Evolutionary conservation across 2,888 invertebrate species (phyloP), one percentile per base, ranked within the genome.

Genomic region (Himalopsyche tibetana): DNA sequence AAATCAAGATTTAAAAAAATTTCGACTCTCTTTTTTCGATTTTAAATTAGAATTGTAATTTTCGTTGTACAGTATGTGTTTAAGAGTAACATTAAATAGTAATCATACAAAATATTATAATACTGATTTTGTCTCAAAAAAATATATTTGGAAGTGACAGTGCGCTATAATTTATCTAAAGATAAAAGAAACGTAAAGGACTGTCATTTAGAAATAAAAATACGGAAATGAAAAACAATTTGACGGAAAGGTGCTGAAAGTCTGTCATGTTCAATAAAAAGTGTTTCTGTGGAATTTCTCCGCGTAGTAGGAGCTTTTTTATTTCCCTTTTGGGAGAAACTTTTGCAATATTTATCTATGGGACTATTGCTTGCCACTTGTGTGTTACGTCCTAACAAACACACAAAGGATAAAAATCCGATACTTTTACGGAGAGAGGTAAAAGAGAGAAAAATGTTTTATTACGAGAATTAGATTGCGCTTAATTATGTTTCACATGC

Each of bases 291-390:
- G 36, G 74, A 74, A 74, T 74, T 74, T 74, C 74, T 38, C 74
- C 38, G 74, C 74, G 74, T 36, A 15, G 74, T 5, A 74, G 74
- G 36, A 36, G 28, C 74, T 74, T 74, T 74, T 74, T 74, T 74
- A 74, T 74, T 74, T 74, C 74, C 38, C 74, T 74, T 74, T 12
- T 36, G 74, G 74, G 74, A 74, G 15, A 74, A 74, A 74, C 74
- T 74, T 74, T 74, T 74, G 74, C 74, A 74, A 74, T 74, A 74
- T 74, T 74, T 74, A 74, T 74, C 74, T 74, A 74, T 36, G 74
- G 74, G 74, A 74, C 74, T 74, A 74, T 74, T 74, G 74, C 74
- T 74, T 15, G 74, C 28, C 36, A 74, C 74, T 74, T 74, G 74
- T 5, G 74, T 74, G 74, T 36, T 74, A 74, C 74, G 74, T 74